phyloP scores from a whole-genome alignment of 1,140 invertebrate genomes.

The Drosophila insularis region DNA sequence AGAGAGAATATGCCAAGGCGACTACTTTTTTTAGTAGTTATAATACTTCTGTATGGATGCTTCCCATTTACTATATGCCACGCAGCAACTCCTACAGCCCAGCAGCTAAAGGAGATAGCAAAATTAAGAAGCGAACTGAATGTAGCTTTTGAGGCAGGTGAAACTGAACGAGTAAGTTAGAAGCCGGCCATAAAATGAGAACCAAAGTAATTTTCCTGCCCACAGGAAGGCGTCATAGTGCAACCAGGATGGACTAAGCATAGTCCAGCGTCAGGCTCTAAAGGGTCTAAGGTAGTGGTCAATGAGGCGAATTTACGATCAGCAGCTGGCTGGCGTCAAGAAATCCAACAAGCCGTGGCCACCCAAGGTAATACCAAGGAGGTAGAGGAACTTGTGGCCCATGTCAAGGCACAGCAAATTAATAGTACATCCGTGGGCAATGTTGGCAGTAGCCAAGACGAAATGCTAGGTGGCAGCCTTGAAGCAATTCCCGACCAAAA shows the following conservation, averaged over 20 bases:
- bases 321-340: conserved; percentile 44
- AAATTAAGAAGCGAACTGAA: conserved; percentile 61
- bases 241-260: conserved; percentile 63
- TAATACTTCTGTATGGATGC: neutral
- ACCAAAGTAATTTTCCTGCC: neutral
- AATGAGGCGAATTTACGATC: conserved; percentile 26
- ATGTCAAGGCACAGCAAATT: conserved; percentile 16
- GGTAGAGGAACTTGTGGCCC: conserved; percentile 43
- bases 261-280: neutral
- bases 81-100: neutral
- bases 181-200: neutral
- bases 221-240: conserved; percentile 55
- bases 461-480: conserved; percentile 24
- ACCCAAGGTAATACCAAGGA: conserved; percentile 34
- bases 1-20: neutral
- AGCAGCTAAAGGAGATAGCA: conserved; percentile 44
- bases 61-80: neutral
- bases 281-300: conserved; percentile 26
- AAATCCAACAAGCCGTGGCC: conserved; percentile 59
- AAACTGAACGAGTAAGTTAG: conserved; percentile 22
- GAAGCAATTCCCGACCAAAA: neutral
- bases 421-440: neutral
- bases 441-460: conserved; percentile 16
- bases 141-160: conserved; percentile 46
- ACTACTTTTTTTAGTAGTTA: neutral